These are phyloP conservation scores for Brachionus koreanus DNA, from an alignment of 1,140 invertebrate genomes.

Conservation along the genomic window DNA sequence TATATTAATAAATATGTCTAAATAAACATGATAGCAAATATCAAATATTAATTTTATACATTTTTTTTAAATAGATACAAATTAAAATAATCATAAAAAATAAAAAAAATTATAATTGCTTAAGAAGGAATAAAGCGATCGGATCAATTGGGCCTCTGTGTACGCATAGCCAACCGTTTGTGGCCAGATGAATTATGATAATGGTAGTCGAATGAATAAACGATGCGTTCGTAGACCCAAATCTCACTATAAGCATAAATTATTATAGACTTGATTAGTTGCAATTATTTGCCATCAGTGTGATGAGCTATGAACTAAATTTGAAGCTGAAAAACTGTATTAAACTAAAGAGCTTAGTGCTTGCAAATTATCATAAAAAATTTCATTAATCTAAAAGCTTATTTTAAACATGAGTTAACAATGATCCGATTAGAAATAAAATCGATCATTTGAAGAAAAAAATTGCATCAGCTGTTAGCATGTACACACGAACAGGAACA, in stretches of 20 bases:
- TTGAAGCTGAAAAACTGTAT: constrained; percentile 2
- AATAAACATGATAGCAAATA: background rate
- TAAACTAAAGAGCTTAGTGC: constrained; percentile 1
- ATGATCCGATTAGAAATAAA: background rate
- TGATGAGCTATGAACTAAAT: constrained; percentile 7
- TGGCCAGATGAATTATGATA: constrained; percentile 1
- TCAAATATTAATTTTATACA: background rate
- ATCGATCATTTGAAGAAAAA: background rate
- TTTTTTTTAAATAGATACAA: background rate
- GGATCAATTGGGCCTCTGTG: background rate
- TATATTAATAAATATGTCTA: background rate
- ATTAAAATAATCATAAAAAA: background rate
- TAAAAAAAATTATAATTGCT: background rate
- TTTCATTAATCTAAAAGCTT: background rate
- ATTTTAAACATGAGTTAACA: background rate
- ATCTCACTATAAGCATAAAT: background rate
- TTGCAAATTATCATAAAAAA: background rate
- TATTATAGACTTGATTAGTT: constrained; percentile 1
- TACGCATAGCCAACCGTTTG: background rate
- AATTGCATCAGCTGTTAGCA: background rate
- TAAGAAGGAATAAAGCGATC: background rate
- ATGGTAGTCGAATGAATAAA: background rate
- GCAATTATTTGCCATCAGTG: background rate
- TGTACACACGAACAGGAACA: background rate
- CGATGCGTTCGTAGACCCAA: background rate